phyloP scores from a whole-genome alignment of 2,888 invertebrate species.

The Lithophane ornitopus region DNA sequence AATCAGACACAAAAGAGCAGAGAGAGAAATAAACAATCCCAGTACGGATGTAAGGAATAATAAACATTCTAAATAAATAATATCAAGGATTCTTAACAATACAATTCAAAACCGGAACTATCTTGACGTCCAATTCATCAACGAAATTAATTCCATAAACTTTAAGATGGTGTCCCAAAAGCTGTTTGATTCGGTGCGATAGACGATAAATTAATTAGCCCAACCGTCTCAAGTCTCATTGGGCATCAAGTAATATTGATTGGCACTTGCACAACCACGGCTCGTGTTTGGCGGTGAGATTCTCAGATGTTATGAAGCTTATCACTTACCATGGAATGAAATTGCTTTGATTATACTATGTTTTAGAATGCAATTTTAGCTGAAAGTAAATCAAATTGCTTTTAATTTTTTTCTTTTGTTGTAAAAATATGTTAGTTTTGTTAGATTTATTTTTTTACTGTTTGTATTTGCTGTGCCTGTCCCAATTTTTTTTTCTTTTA shows the following conservation, averaged over 20 bases:
- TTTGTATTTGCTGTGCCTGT: no score
- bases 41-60: no score
- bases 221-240: conserved; percentile 30
- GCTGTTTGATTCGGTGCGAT: conserved; percentile 33
- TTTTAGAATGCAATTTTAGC: neutral
- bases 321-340: neutral
- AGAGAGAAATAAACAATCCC: no score
- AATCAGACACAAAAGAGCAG: neutral
- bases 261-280: conserved; percentile 21
- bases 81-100: neutral
- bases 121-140: conserved; percentile 14
- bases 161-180: conserved; percentile 34
- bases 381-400: no score
- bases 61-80: neutral
- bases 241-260: conserved; percentile 40
- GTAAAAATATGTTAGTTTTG: no score
- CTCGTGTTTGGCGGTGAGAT: neutral
- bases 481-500: no score
- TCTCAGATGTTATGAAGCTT: conserved; percentile 1
- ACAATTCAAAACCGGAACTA: neutral
- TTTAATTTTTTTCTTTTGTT: no score
- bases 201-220: conserved; percentile 34
- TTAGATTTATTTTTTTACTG: no score
- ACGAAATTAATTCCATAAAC: conserved; percentile 19
- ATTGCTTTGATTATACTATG: neutral